Conservation (phyloP, 2,113 vertebrate species). For the Onychorhynchus coronatus region DNA sequence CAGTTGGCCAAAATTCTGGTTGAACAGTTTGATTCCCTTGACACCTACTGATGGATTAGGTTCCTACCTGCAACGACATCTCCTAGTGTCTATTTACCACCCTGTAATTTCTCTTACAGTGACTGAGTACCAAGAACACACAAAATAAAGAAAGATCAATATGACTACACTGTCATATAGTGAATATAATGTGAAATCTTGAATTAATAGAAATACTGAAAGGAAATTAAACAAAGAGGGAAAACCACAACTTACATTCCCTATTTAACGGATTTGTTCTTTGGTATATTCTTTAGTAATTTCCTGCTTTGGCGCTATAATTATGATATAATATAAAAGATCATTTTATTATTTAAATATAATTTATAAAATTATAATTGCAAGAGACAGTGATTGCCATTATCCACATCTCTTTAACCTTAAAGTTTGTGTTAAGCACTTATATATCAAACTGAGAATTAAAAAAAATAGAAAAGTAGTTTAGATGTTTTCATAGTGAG, state of each 20-base stretch:
- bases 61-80: not conserved
- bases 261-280: not conserved
- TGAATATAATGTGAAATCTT: not conserved
- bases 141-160: not conserved
- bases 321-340: not conserved
- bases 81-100: not conserved
- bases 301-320: not conserved
- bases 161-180: not conserved
- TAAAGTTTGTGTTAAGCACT: not conserved
- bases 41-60: not conserved
- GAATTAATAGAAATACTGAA: not conserved
- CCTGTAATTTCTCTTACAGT: not conserved
- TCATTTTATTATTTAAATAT: not conserved
- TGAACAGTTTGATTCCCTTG: not conserved
- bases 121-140: not conserved
- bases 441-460: not conserved
- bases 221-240: not conserved
- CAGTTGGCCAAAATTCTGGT: not conserved
- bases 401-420: not conserved
- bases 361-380: not conserved
- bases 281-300: not conserved
- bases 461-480: not conserved
- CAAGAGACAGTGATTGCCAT: not conserved
- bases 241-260: not conserved
- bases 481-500: not conserved